A percentile compares a stretch with the other conserved stretches of the same genome.
Conservation (phyloP, 2,888 invertebrate species). For the Stenichneumon culpator region DNA sequence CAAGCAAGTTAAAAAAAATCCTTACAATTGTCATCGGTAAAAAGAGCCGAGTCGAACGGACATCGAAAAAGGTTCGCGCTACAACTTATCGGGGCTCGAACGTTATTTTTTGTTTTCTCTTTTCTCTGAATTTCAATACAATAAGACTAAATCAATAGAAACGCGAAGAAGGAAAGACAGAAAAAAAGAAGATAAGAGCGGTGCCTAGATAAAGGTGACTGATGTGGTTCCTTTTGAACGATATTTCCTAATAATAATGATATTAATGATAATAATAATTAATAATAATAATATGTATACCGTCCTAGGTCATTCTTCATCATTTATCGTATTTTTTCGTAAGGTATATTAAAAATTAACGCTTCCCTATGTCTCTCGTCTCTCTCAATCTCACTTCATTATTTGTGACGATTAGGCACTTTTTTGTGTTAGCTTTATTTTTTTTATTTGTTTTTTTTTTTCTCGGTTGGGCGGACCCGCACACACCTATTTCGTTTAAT, state of each 20-base stretch:
- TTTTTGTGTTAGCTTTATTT: conserved; percentile 54
- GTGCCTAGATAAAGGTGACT: conserved; percentile 60
- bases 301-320: conserved; percentile 56
- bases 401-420: conserved; percentile 72
- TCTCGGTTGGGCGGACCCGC: conserved; percentile 63
- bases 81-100: conserved; percentile 38
- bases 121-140: conserved; percentile 13
- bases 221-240: conserved; percentile 61
- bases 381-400: conserved; percentile 64
- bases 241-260: conserved; percentile 69
- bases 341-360: conserved; percentile 67
- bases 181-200: conserved; percentile 36
- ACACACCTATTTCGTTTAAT: conserved; percentile 43
- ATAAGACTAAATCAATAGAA: conserved; percentile 56
- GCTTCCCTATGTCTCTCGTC: conserved; percentile 58
- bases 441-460: conserved; percentile 15
- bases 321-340: conserved; percentile 42
- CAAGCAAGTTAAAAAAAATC: conserved; percentile 38
- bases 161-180: conserved; percentile 52
- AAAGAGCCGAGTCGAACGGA: conserved; percentile 33
- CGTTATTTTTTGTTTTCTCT: not conserved
- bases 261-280: conserved; percentile 65
- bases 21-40: conserved; percentile 49
- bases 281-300: conserved; percentile 68
- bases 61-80: conserved; percentile 29